Base-by-base conservation (phyloP, 2,888 invertebrate species). In the Coremacera marginata region DNA sequence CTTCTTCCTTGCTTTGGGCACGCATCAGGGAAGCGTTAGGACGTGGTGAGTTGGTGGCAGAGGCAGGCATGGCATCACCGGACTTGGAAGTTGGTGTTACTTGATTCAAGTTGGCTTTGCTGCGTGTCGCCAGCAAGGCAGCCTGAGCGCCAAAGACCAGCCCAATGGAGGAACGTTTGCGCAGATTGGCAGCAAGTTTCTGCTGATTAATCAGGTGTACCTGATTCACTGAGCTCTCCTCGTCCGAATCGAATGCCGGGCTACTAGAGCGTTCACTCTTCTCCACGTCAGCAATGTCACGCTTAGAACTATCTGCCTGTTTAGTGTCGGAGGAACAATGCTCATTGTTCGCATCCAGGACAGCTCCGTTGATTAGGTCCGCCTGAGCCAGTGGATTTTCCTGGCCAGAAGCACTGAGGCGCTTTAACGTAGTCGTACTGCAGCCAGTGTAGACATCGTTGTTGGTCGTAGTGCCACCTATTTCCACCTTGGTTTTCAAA, bases 201-300 rank as follows among this genome's bases (percentile, higher is more conserved):
- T 88, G 87, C 37, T 79, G 84, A 67, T 88, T 86, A 81, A 85
- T 78, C 57, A 86, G 85, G 70, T 91, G 91, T 0, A 91, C 89
- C 80, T 89, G 89, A 80, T 92, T 92, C 0, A 92, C 91, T 0
- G 93, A 93, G 80, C 95, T 94, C 85, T 98, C 98, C 80, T 98
- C 97, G 86, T 98, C 98, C 0, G 98, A 98, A 84, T 98, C 98
- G 87, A 98, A 98, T 0, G 96, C 96, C 0, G 96, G 93, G 87
- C 97, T 97, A 85, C 97, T 97, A 0, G 97, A 97, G 60, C 97
- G 91, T 83, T 96, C 95, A 5, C 93, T 93, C 83, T 93, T 93
- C 86, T 95, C 94, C 55, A 93, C 91, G 85, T 94, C 89, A 8
- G 79, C 81, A 0, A 79, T 75, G 5, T 87, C 88, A 0, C 85